These are phyloP conservation scores for Allolobophora icterica DNA, from an alignment of 2,888 invertebrate genomes.

Conservation along the genomic window DNA sequence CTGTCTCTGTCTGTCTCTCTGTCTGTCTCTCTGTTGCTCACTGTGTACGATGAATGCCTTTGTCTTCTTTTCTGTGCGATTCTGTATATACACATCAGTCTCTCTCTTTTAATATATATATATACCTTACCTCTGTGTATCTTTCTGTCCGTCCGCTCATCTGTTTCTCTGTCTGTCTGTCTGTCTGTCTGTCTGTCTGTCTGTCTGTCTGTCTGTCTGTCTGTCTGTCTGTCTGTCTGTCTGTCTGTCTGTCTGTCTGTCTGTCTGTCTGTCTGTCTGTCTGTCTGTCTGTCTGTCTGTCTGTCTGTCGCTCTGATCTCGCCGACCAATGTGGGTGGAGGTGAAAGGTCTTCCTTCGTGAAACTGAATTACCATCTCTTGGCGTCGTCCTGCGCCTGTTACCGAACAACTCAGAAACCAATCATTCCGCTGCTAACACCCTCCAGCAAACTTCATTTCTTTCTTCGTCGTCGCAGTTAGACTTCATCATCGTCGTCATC, in stretches of 20 bases:
- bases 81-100: too few relatives aligned
- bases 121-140: neutral
- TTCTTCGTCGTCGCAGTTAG: neutral
- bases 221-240: neutral
- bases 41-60: too few relatives aligned
- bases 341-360: neutral
- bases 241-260: neutral
- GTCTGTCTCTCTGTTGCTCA: too few relatives aligned
- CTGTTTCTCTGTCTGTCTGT: neutral
- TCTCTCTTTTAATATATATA: neutral
- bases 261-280: neutral
- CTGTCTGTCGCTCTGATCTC: slow-evolving; percentile 1
- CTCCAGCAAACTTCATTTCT: neutral
- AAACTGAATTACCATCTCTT: neutral
- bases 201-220: neutral
- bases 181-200: neutral
- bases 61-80: too few relatives aligned
- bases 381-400: neutral
- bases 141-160: neutral
- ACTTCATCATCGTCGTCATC: neutral
- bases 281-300: neutral
- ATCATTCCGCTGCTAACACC: neutral
- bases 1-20: too few relatives aligned
- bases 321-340: neutral
- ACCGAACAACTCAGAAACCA: neutral